Evolutionary conservation across 1,140 invertebrate genomes (phyloP).

Genomic region (Diabrotica undecimpunctata): DNA sequence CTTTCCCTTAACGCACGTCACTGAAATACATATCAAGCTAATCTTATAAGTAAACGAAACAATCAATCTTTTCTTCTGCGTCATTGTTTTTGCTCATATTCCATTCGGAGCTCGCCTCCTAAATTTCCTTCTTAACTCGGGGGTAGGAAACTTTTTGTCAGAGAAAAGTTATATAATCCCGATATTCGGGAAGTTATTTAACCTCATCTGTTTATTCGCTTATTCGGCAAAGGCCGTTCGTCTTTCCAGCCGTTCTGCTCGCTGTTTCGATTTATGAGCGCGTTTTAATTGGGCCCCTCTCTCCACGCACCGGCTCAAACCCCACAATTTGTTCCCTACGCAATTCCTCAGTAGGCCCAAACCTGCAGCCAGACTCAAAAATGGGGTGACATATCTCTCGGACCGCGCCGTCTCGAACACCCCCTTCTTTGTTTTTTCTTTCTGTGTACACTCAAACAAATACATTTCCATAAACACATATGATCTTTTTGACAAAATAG

Average conservation of each 20-base stretch:
- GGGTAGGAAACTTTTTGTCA: slow-evolving; percentile 31
- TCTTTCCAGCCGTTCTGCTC: slow-evolving; percentile 27
- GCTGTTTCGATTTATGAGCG: slow-evolving; percentile 35
- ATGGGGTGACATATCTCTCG: slow-evolving; percentile 39
- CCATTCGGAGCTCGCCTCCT: slow-evolving; percentile 23
- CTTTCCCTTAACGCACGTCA: not conserved
- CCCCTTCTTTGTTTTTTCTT: slow-evolving; percentile 5
- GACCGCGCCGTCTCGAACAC: slow-evolving; percentile 16
- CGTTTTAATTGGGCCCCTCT: slow-evolving; percentile 38
- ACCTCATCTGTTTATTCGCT: slow-evolving; percentile 38
- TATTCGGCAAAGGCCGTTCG: slow-evolving; percentile 34
- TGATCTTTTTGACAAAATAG: no score
- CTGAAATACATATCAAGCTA: slow-evolving; percentile 20
- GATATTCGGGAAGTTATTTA: slow-evolving; percentile 35
- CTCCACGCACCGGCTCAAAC: slow-evolving; percentile 13
- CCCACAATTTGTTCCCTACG: slow-evolving; percentile 25
- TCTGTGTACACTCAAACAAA: not conserved
- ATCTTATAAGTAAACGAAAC: slow-evolving; percentile 30
- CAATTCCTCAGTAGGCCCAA: slow-evolving; percentile 24
- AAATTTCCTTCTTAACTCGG: slow-evolving; percentile 23
- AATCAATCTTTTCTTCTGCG: slow-evolving; percentile 34
- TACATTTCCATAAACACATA: not conserved
- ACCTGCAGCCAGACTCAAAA: slow-evolving; percentile 28
- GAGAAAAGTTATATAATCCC: slow-evolving; percentile 29
- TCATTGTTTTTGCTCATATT: slow-evolving; percentile 40